Evolutionary conservation across 2,797 vertebrate species (phyloP), one percentile per base, ranked within the genome.

Genomic region (Buceros bicornis): DNA sequence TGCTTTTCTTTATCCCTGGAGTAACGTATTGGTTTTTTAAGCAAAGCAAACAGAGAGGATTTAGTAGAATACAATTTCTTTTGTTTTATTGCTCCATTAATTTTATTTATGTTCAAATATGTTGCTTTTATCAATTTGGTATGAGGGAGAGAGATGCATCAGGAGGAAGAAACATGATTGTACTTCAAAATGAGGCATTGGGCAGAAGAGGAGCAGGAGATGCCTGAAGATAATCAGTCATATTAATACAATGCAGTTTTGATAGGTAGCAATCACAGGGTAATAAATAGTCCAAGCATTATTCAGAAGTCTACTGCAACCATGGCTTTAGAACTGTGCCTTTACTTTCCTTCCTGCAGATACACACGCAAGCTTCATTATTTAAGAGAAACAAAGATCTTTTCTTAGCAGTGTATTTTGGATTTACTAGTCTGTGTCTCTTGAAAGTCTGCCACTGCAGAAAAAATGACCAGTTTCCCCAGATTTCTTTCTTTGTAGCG

Each of bases 21-120:
- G 89, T 84, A 91, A 93, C 0, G 0, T n/a, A 78, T 53, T 83
- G 73, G 0, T 42, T 87, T 91, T 94, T 93, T 90, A 93, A 96
- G 92, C 92, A 97, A 76, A 96, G 77, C 80, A 91, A 94, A 92
- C 90, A 95, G 64, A 80, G 37, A 81, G 48, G 62, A 86, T 94
- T 96, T 96, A 87, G 93, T 67, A 72, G 69, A 94, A 96, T n/a
- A 96, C 83, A 93, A 87, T 93, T 89, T 81, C 78, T 94, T 96
- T 91, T 93, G 89, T 71, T 95, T 94, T 81, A 96, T 72, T 94
- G 84, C 94, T 83, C 84, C 82, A 83, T 91, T 96, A 87, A 87
- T 90, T 95, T 96, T 95, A 97, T 97, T 97, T 96, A 95, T 85
- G 90, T 62, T 94, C 91, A 87, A 89, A 92, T 91, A 84, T 8